These are phyloP conservation scores for Aphis gossypii DNA, from an alignment of 1,140 invertebrate species.

Conservation along the genomic window DNA sequence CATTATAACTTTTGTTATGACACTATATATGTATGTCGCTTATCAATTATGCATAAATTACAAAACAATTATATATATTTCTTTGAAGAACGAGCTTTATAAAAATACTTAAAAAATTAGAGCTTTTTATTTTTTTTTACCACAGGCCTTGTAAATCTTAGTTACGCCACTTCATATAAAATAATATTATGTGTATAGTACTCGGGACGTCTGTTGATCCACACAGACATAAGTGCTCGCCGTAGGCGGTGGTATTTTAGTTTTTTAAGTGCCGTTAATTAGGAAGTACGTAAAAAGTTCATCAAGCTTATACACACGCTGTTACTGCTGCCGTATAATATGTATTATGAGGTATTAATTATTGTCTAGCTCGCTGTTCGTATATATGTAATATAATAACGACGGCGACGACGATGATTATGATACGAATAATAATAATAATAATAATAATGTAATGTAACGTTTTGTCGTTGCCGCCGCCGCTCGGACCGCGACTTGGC, in stretches of 20 bases:
- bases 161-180: too few relatives aligned
- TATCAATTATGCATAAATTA: too few relatives aligned
- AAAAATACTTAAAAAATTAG: too few relatives aligned
- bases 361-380: not conserved
- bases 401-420: not conserved
- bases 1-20: too few relatives aligned
- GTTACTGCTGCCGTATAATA: not conserved
- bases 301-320: not conserved
- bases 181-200: too few relatives aligned
- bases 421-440: not conserved
- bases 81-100: too few relatives aligned
- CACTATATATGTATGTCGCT: too few relatives aligned
- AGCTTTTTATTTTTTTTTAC: too few relatives aligned
- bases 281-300: constrained; percentile 57
- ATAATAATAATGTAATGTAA: not conserved
- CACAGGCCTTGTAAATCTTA: too few relatives aligned
- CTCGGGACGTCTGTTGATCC: too few relatives aligned
- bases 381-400: not conserved
- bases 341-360: constrained; percentile 15
- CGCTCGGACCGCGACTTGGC: not conserved
- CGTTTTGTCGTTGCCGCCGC: not conserved
- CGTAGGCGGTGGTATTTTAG: constrained; percentile 37
- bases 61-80: too few relatives aligned
- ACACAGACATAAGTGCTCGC: not conserved
- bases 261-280: constrained; percentile 47